Evolutionary conservation across 2,888 invertebrate species (phyloP), one percentile per base, ranked within the genome.

Genomic region (Sepiola atlantica): DNA sequence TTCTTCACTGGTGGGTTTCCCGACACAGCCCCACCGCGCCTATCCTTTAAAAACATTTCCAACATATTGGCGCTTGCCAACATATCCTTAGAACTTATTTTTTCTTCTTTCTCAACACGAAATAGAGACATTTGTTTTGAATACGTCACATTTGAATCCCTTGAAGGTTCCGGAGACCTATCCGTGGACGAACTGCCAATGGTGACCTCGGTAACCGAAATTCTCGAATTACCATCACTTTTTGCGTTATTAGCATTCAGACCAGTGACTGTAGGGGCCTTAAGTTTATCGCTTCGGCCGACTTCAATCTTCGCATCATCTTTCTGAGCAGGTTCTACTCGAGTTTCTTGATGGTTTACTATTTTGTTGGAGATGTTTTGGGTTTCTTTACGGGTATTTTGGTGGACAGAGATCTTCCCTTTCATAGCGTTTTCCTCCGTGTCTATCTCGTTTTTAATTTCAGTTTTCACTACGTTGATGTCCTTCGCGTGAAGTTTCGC

Each of bases 81-180:
- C 92, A 92, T 92, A 24, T 92, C 35, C 54, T 14, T 54, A 16
- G 28, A 28, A 92, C 92, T 92, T 18, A 92, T 92, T 92, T 28
- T 54, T n/a, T 92, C 55, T 55, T 24, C 92, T 55, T n/a, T 18
- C 20, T n/a, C 54, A 55, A 45, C 32, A 6, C 45, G n/a, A 14
- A 54, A n/a, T 12, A 16, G 18, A 12, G 92, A 54, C n/a, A 55
- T 1, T 35, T 55, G 14, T 55, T 12, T 92, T 32, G 35, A 55
- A 55, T 16, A 24, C 12, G 8, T 28, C 28, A 54, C 1, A 45
- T 92, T 14, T 4, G 21, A 55, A 10, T 92, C 24, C 16, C 54
- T 92, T 55, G 54, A 18, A 54, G 55, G 55, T n/a, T 92, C 55
- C 2, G 28, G 55, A 20, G 55, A 54, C 28, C 45, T 54, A 18